Evolutionary conservation across 2,797 vertebrate species (phyloP), one percentile per base, ranked within the genome.

Genomic region (Phataginus tetradactyla): DNA sequence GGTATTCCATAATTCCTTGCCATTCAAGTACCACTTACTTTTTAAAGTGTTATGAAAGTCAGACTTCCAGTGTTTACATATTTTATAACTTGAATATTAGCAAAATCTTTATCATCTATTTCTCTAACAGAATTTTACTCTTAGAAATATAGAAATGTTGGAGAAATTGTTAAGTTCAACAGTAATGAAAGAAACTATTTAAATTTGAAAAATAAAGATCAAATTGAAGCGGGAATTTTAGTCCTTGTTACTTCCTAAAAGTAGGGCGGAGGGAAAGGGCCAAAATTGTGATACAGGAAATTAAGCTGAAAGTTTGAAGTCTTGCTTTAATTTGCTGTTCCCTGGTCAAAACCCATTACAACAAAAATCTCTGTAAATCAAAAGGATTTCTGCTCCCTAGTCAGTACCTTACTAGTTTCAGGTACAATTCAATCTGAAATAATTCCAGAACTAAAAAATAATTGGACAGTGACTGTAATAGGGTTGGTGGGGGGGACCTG

Each of bases 371-470:
- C 84, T 94, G 29, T 95, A 95, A 95, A 94, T 97, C 88, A 97
- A 96, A 95, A 96, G 92, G 81, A 91, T 91, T 83, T 95, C 71
- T 94, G 39, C 57, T 89, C 42, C 75, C 72, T 78, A 72, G 68
- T 80, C 59, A 92, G 32, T 75, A 71, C 51, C 14, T 86, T 85
- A 57, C 94, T 96, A 97, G 96, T 91, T 95, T 95, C 72, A 61
- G 96, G 75, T 96, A 87, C 95, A 96, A 96, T 91, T 90, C 89
- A 91, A 69, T 96, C 89, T 13, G 29, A 96, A 97, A 93, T 97
- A 97, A 96, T 86, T 97, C 66, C 68, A 96, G 86, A 93, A 94
- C 89, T 96, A 84, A 95, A 95, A 96, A 92, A 71, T 90, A 92
- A 96, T 96, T 93, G 96, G 72, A 94, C n/a, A n/a, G n/a, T n/a